Base-by-base conservation (phyloP, 1,140 invertebrate species). In the Frieseomelitta varia region DNA sequence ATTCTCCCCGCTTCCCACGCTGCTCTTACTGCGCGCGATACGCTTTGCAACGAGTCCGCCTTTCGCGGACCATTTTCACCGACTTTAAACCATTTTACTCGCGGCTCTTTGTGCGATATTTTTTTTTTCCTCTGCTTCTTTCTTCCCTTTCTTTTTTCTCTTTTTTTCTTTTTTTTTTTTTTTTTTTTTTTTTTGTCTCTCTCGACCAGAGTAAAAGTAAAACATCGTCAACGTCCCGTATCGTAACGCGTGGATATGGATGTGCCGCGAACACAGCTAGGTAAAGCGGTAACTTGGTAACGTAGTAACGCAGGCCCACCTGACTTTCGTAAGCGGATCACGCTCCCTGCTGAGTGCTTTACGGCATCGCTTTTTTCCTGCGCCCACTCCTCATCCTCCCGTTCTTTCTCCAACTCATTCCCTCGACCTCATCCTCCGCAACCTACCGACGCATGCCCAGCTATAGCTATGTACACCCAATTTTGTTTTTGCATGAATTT, bases 301-400 rank as follows among this genome's bases (percentile, higher is more conserved):
- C 90, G 87, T 81, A 85, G 86, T 86, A 88, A 90, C 87, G 87
- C 87, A 81, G 85, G 84, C 86, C 83, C 83, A 80, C 88, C 92
- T 91, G 92, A 92, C 91, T 93, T 93, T 93, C 84, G 93, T 93
- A 94, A 93, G 91, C 93, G 93, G 93, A 94, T 94, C 94, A 94
- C 94, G 94, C 91, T 88, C 92, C 90, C 90, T 81, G 91, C 92
- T 94, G 93, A 94, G 94, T 94, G 93, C 93, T 94, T 94, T 94
- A 94, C 91, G 93, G 93, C 94, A 94, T 93, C 93, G 82, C 91
- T 92, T 93, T 94, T 94, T 94, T 92, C 89, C 90, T 85, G 81
- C 88, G 84, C 84, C 84, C 87, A 90, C 87, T 90, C 88, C 87
- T 81, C 79, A 91, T 73, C 76, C 72, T 81, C 85, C n/a, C 19